Evolutionary conservation across 2,797 vertebrate genomes (phyloP).

Genomic region (Gallinago solitaria): DNA sequence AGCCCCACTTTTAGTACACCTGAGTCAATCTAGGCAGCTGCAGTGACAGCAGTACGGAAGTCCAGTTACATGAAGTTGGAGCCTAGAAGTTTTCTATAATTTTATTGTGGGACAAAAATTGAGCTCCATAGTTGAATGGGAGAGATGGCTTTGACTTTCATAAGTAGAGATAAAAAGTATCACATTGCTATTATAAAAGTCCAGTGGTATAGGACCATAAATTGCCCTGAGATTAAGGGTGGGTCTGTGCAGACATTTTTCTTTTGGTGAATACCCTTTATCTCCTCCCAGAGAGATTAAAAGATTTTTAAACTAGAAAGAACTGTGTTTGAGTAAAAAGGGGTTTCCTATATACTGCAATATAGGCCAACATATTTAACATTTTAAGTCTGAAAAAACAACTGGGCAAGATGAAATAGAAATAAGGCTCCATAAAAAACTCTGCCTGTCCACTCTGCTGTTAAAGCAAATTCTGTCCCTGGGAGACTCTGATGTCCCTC

Average conservation of each 20-base stretch:
- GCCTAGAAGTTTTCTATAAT: neutral
- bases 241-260: neutral
- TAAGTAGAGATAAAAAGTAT: neutral
- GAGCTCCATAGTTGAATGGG: neutral
- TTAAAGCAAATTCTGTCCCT: neutral
- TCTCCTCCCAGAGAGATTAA: neutral
- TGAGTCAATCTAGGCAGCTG: neutral
- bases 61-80: neutral
- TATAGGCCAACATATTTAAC: neutral
- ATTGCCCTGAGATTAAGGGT: neutral
- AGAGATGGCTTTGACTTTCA: neutral
- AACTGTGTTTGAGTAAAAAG: neutral
- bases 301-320: neutral
- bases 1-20: neutral
- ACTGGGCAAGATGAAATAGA: neutral
- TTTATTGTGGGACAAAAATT: neutral
- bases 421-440: neutral
- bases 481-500: neutral
- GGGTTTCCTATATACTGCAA: neutral
- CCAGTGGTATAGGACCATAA: neutral
- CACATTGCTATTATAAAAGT: neutral
- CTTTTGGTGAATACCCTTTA: neutral
- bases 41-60: neutral
- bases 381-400: neutral
- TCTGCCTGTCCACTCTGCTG: neutral